Conservation (phyloP, 2,888 invertebrate species). For the Oscheius sp. region DNA sequence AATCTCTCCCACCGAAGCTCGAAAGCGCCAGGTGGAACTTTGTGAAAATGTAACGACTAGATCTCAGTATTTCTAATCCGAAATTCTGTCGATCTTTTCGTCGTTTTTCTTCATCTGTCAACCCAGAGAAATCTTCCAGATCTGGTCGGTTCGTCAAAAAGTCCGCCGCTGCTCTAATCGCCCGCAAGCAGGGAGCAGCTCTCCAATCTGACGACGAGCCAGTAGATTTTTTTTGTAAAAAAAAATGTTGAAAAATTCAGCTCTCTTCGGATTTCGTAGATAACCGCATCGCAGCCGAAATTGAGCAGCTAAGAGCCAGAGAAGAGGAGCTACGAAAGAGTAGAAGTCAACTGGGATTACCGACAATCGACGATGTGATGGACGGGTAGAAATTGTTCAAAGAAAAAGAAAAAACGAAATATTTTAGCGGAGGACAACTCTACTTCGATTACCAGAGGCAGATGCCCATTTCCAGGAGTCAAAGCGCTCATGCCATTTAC, state of each 20-base stretch:
- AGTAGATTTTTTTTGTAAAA: neutral
- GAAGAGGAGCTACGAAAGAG: conserved; percentile 73
- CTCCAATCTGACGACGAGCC: neutral
- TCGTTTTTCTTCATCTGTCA: neutral
- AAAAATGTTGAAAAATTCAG: no score
- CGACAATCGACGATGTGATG: conserved; percentile 32
- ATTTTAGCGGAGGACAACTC: conserved; percentile 5
- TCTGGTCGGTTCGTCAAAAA: conserved; percentile 57
- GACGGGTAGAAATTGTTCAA: conserved; percentile 7
- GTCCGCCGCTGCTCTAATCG: conserved; percentile 58
- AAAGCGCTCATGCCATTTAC: conserved; percentile 40
- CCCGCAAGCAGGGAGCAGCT: conserved; percentile 51
- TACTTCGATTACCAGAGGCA: conserved; percentile 26
- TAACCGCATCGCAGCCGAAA: conserved; percentile 70
- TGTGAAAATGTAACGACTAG: conserved; percentile 29
- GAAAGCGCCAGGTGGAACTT: conserved; percentile 21
- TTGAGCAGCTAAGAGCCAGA: conserved; percentile 73
- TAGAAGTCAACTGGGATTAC: conserved; percentile 57
- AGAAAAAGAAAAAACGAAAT: neutral
- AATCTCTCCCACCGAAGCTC: conserved; percentile 18
- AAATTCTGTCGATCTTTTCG: neutral
- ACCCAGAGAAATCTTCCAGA: conserved; percentile 11
- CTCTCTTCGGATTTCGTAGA: conserved; percentile 49
- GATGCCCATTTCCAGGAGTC: conserved; percentile 40
- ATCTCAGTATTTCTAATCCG: neutral